Evolutionary conservation across 2,797 vertebrate species (phyloP), one percentile per base, ranked within the genome.

Genomic region (Anguilla marmorata): DNA sequence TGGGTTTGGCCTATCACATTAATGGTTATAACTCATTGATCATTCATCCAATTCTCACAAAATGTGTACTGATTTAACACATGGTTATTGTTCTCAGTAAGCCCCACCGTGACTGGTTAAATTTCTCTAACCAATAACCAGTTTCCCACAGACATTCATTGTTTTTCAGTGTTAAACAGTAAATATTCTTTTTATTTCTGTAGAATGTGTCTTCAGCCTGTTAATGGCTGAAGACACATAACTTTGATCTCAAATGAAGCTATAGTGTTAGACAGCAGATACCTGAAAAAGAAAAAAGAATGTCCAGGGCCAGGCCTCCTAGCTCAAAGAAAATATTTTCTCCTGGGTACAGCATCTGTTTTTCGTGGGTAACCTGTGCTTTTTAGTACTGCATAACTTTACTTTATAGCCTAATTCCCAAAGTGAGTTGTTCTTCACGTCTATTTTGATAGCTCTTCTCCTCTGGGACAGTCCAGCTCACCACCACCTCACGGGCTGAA

Each of bases 401-500:
- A 16, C 21, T 63, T 63, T 19, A 21, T 63, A 63, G 50, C 50
- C 50, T 52, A 12, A 52, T 52, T 52, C 50, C 45, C 41, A 24
- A 50, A 50, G 45, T 24, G 16, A 45, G 21, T 82, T 45, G 12
- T 79, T n/a, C 45, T 48, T 24, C 14, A 19, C 37, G 7, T 45
- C 21, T 82, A 2, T 50, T 82, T 50, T 82, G 79, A 45, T 92
- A 99, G 98, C 96, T 99, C 69, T 99, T 99, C 91, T 99, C 99
- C 87, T 99, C 99, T 90, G 99, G 98, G 80, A 99, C 98, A 63
- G 99, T 99, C 90, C 98, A 99, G 93, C 96, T 99, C 89, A 99
- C 98, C 88, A 99, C 98, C 72, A 98, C 98, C 76, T 99, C 99
- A 89, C 97, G 98, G 89, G 98, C 98, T 86, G 98, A 99, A 93